Evolutionary conservation across 2,113 vertebrate genomes (phyloP).

Genomic region (Scalopus aquaticus): DNA sequence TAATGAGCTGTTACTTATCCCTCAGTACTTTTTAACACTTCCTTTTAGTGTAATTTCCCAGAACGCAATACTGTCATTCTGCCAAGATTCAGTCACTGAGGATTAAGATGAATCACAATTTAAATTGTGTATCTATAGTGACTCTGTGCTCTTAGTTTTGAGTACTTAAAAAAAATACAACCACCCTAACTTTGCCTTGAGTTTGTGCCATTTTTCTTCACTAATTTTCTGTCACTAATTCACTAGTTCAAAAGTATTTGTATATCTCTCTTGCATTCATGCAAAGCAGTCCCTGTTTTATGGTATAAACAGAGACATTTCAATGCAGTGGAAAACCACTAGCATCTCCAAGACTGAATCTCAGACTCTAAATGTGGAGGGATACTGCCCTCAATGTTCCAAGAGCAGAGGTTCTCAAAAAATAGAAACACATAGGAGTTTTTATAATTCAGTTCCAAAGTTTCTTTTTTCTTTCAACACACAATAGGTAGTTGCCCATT

Average conservation of each 20-base stretch:
- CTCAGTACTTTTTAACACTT: constrained; percentile 23
- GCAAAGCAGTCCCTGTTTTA: not conserved
- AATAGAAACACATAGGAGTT: not conserved
- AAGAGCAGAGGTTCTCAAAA: not conserved
- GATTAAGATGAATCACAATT: not conserved
- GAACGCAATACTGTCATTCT: not conserved
- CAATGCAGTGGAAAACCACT: not conserved
- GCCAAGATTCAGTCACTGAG: not conserved
- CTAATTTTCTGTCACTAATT: not conserved
- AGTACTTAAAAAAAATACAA: not conserved
- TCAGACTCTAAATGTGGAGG: not conserved
- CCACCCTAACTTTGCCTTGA: not conserved
- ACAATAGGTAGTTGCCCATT: not conserved
- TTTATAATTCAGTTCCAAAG: not conserved
- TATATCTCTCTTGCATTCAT: not conserved
- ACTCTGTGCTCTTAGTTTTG: not conserved
- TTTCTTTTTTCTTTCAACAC: constrained; percentile 2
- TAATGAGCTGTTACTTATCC: not conserved
- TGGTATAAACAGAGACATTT: not conserved
- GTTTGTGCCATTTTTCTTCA: not conserved
- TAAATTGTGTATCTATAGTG: not conserved
- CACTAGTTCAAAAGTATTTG: not conserved
- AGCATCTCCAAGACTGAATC: not conserved
- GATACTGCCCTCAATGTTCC: not conserved
- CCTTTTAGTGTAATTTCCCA: constrained; percentile 24